phyloP scores from a whole-genome alignment of 1,140 invertebrate genomes.

The Lordiphosa stackelbergi region DNA sequence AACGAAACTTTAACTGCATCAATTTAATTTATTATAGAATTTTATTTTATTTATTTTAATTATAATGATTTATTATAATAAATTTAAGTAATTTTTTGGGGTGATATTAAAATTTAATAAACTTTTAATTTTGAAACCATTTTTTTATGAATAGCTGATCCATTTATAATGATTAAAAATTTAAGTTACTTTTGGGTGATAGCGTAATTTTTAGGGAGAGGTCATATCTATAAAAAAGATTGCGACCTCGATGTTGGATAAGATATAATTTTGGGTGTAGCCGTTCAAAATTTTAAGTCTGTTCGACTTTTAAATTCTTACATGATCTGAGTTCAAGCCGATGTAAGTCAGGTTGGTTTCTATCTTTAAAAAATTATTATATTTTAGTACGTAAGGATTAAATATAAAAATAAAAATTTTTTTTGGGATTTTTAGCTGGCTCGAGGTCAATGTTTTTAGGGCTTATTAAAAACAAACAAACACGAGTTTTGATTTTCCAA shows the following conservation, averaged over 20 bases:
- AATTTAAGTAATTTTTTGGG: slow-evolving; percentile 55
- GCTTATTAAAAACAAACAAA: too few species aligned
- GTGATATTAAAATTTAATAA: slow-evolving; percentile 57
- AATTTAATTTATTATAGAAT: slow-evolving; percentile 78
- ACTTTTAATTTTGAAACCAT: slow-evolving; percentile 36
- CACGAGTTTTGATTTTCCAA: too few species aligned
- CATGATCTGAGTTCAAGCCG: slow-evolving; percentile 88
- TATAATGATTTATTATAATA: slow-evolving; percentile 70
- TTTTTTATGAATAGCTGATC: slow-evolving; percentile 13
- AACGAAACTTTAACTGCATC: slow-evolving; percentile 78
- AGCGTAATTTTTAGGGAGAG: slow-evolving; percentile 57
- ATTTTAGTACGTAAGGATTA: slow-evolving; percentile 50
- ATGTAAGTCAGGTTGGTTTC: slow-evolving; percentile 86
- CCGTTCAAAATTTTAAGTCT: slow-evolving; percentile 82
- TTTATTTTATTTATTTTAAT: slow-evolving; percentile 78
- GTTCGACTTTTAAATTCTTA: slow-evolving; percentile 87
- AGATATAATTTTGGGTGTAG: slow-evolving; percentile 81
- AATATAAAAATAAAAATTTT: slow-evolving; percentile 35
- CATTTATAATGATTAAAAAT: slow-evolving; percentile 25
- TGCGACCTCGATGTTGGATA: slow-evolving; percentile 90
- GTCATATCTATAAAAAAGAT: slow-evolving; percentile 78
- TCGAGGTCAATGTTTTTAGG: too few species aligned
- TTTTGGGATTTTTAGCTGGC: too few species aligned
- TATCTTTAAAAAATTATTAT: slow-evolving; percentile 79
- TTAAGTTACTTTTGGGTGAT: slow-evolving; percentile 68